phyloP scores from a whole-genome alignment of 1,140 invertebrate genomes.

The Pomacea maculata region DNA sequence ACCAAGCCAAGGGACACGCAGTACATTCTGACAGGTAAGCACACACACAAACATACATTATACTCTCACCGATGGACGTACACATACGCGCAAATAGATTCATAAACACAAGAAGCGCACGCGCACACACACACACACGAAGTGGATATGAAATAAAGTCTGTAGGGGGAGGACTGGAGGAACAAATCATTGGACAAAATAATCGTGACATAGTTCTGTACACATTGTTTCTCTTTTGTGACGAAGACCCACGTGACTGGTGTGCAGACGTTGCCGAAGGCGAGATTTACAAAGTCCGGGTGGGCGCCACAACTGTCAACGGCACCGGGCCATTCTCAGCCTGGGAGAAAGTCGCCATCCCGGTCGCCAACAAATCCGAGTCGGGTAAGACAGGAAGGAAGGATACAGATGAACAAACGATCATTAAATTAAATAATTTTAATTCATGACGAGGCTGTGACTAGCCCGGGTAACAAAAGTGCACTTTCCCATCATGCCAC shows the following conservation, averaged over 20 bases:
- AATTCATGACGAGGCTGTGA: too few species aligned
- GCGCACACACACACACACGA: neutral
- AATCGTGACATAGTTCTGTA: too few species aligned
- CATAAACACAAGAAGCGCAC: neutral
- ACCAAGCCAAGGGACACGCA: conserved; percentile 7
- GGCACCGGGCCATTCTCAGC: conserved; percentile 31
- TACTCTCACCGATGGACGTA: neutral
- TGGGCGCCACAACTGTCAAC: conserved; percentile 34
- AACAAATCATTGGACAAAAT: too few species aligned
- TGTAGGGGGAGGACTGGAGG: too few species aligned
- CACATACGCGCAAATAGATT: neutral
- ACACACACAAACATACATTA: neutral
- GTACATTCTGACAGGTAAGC: conserved; percentile 36
- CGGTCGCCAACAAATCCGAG: neutral
- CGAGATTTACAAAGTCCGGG: conserved; percentile 29
- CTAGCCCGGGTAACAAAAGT: too few species aligned
- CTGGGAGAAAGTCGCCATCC: conserved; percentile 22
- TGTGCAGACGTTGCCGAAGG: conserved; percentile 27
- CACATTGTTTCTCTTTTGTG: too few species aligned
- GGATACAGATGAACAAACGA: neutral
- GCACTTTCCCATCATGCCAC: too few species aligned
- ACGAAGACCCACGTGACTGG: too few species aligned
- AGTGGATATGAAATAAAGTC: neutral
- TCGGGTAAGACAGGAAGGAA: neutral
- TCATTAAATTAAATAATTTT: too few species aligned